phyloP scores from a whole-genome alignment of 2,113 vertebrate species.

The Podilymbus podiceps region DNA sequence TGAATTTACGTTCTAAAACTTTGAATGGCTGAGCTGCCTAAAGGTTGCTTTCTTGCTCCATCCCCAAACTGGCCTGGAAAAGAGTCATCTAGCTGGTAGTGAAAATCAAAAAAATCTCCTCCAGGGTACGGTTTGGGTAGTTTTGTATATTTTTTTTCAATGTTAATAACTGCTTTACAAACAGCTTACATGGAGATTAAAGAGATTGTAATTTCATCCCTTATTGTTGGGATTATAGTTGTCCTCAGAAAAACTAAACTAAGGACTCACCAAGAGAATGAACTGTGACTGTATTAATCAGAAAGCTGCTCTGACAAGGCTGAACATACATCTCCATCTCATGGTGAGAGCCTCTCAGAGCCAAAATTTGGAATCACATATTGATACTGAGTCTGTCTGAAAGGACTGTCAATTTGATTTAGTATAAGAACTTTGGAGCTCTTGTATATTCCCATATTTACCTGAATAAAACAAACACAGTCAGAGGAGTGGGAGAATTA shows the following conservation, averaged over 20 bases:
- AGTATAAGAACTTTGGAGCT: neutral
- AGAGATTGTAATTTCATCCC: constrained; percentile 38
- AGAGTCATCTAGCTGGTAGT: neutral
- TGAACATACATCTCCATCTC: neutral
- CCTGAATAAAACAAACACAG: neutral
- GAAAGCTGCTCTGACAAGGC: neutral
- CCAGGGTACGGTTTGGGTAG: neutral
- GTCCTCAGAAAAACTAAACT: constrained; percentile 27
- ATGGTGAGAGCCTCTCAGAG: neutral
- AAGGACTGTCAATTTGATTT: neutral
- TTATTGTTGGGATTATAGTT: constrained; percentile 39
- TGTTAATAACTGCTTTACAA: constrained; percentile 43
- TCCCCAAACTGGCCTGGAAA: neutral
- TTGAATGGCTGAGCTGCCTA: neutral
- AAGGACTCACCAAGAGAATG: neutral
- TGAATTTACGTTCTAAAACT: neutral
- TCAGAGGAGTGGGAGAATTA: neutral
- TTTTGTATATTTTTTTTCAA: neutral
- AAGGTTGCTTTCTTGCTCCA: neutral
- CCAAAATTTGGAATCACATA: neutral
- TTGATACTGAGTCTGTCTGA: neutral
- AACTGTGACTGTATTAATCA: neutral
- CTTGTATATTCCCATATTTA: neutral
- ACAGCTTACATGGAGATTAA: constrained; percentile 53
- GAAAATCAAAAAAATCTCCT: neutral